Percentiles rank a stretch among this genome's conserved stretches.
Evolutionary conservation across 2,888 invertebrate genomes (phyloP).

Genomic region (Cloeon dipterum): DNA sequence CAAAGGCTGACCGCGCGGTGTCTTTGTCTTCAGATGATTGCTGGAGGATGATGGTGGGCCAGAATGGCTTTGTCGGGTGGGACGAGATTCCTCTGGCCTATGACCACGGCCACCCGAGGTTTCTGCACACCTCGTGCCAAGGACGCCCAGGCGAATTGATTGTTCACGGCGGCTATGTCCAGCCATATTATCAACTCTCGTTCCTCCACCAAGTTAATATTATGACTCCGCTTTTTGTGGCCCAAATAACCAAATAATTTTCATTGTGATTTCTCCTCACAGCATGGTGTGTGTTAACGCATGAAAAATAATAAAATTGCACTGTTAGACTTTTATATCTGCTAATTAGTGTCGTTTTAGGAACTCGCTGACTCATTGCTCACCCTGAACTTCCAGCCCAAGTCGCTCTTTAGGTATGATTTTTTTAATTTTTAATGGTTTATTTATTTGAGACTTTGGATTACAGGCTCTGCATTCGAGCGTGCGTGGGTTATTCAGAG

Average conservation of each 20-base stretch:
- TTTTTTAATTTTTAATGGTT: background rate
- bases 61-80: constrained; percentile 4
- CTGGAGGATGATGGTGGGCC: constrained; percentile 6
- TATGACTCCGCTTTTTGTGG: too few species aligned
- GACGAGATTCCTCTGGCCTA: constrained; percentile 6
- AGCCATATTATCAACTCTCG: constrained; percentile 6
- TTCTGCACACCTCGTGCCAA: constrained; percentile 6
- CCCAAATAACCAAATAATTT: background rate
- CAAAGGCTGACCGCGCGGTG: too few species aligned
- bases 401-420: constrained; percentile 5
- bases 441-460: background rate
- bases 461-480: constrained; percentile 7
- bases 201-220: background rate
- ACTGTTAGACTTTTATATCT: background rate
- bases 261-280: background rate
- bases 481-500: constrained; percentile 3
- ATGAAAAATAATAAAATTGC: background rate
- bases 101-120: constrained; percentile 9
- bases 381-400: constrained; percentile 9
- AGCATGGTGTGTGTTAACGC: background rate
- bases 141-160: constrained; percentile 6
- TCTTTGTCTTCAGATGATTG: constrained; percentile 9
- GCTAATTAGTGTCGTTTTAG: too few species aligned
- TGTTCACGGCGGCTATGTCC: constrained; percentile 8
- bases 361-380: constrained; percentile 10